phyloP scores from a whole-genome alignment of 2,113 vertebrate genomes.

The Onychostruthus taczanowskii region DNA sequence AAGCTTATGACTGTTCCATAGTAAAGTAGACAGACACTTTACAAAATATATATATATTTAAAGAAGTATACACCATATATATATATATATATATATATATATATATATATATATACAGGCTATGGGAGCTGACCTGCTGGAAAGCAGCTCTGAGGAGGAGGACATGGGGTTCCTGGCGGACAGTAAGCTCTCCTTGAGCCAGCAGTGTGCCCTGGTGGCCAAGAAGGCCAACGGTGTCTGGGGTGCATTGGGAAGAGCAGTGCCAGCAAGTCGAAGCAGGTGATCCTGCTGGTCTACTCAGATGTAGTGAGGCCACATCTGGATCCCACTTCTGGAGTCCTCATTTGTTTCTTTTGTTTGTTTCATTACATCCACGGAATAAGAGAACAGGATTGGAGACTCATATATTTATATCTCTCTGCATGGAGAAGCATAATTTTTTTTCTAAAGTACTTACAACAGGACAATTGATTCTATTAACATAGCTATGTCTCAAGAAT shows the following conservation, averaged over 20 bases:
- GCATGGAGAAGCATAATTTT: fast-evolving
- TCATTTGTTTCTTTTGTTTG: neutral
- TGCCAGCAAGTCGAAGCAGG: fast-evolving
- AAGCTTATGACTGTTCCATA: neutral
- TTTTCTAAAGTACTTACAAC: neutral
- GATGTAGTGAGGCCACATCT: neutral
- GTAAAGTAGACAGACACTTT: neutral
- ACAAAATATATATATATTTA: neutral
- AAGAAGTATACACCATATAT: too few relatives aligned
- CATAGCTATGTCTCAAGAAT: neutral
- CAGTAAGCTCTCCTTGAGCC: neutral
- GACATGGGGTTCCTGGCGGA: neutral
- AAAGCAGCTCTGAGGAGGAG: neutral
- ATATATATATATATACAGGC: too few relatives aligned
- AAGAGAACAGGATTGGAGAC: neutral
- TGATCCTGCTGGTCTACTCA: neutral
- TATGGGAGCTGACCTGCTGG: neutral
- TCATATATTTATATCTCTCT: neutral
- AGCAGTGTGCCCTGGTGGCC: neutral
- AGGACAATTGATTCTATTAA: neutral
- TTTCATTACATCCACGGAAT: neutral
- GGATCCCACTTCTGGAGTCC: neutral
- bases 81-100: too few relatives aligned
- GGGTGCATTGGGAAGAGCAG: fast-evolving
- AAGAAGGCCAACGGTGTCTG: neutral